These are phyloP conservation scores for Steinernema scapterisci DNA, from an alignment of 2,888 invertebrate species.

Conservation along the genomic window DNA sequence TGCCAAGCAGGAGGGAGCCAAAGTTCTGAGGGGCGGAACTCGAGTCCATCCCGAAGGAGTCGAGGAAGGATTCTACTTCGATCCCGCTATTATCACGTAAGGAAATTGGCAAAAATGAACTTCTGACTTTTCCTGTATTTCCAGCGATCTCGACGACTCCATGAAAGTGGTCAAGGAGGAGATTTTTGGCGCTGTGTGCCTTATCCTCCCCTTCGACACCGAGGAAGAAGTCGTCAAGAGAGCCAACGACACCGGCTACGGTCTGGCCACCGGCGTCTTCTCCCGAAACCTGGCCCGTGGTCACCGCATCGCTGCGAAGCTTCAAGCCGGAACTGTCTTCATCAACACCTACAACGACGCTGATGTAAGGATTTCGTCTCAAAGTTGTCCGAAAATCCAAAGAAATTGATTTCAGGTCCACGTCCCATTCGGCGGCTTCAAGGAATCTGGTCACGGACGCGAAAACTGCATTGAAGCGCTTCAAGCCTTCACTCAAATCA, in stretches of 20 bases:
- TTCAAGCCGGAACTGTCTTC: slow-evolving; percentile 72
- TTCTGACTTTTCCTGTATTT: neutral
- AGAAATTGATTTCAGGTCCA: slow-evolving; percentile 64
- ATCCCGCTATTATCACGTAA: slow-evolving; percentile 71
- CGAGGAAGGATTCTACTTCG: slow-evolving; percentile 70
- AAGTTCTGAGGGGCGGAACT: slow-evolving; percentile 71
- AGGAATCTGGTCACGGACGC: slow-evolving; percentile 72
- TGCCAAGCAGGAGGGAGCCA: slow-evolving; percentile 71
- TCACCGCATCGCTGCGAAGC: slow-evolving; percentile 70
- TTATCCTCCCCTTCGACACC: slow-evolving; percentile 70
- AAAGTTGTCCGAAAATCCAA: neutral
- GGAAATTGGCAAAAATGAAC: neutral
- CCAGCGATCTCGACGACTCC: slow-evolving; percentile 67
- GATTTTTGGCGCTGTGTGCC: slow-evolving; percentile 72
- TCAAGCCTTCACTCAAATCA: slow-evolving; percentile 72
- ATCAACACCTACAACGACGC: slow-evolving; percentile 73
- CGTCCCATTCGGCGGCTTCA: slow-evolving; percentile 73
- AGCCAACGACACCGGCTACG: slow-evolving; percentile 72
- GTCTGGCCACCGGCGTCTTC: slow-evolving; percentile 73
- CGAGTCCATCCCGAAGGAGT: slow-evolving; percentile 67
- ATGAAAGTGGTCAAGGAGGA: slow-evolving; percentile 72
- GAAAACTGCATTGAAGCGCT: slow-evolving; percentile 72
- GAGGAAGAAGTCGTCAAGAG: slow-evolving; percentile 72
- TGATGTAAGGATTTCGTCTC: slow-evolving; percentile 68
- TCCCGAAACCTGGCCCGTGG: slow-evolving; percentile 70